Base-by-base conservation (phyloP, 1,140 invertebrate species). In the Diplogasteroides magnus region DNA sequence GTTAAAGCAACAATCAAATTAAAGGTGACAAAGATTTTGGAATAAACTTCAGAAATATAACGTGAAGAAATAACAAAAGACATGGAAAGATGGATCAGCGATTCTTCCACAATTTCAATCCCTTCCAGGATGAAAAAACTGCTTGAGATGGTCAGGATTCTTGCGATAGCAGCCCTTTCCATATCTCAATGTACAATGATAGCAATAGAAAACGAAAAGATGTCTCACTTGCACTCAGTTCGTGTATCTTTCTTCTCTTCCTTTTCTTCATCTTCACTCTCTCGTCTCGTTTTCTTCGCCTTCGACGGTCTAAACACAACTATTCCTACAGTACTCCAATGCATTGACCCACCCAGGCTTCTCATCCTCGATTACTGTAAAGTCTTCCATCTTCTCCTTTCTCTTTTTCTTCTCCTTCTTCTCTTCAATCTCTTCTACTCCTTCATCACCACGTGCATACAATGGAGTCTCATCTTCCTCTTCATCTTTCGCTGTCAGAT, bases 151-250 rank as follows among this genome's bases (percentile, higher is more conserved):
- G 1, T 71, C 63, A 2, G 15, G 28, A 31, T 71, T 71, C 27
- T 71, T 71, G n/a, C 69, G 62, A 25, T 71, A 71, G 32, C 69
- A 71, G 11, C 64, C 57, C 27, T 71, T 63, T 11, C 69, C 69
- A 27, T 71, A 70, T 26, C 67, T 68, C 14, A 55, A 11, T 19
- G 19, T 48, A 64, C 3, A 37, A 37, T 25, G 23, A 2, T 37
- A 3, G 3, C 23, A 48, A 31, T 64, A 37, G 29, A 2, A 23
- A 64, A 62, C 13, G 2, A 48, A 19, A n/a, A 2, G 37, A 28
- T 37, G 14, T 28, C 29, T 13, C 3, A 15, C 64, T 55, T 55
- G 31, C 64, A 28, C 6, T 37, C 31, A 26, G 31, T 23, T 25
- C 64, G 48, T 2, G 15, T 63, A 25, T 37, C 64, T 13, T 65